A percentile compares a stretch with the other conserved stretches of the same genome.
Conservation (phyloP, 2,888 invertebrate genomes). For the Myathropa florea region DNA sequence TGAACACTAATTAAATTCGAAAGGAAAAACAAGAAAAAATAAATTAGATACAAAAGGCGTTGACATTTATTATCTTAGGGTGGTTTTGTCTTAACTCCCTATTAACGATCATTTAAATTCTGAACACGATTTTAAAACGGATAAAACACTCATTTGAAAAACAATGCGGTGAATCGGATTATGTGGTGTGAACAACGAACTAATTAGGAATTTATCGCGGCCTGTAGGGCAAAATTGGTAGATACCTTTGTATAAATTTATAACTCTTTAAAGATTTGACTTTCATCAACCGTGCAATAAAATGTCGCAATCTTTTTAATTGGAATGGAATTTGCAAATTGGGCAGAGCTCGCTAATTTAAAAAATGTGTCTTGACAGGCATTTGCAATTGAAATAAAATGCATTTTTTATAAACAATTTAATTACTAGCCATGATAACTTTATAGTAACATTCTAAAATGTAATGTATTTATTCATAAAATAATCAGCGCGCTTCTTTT, state of each 20-base stretch:
- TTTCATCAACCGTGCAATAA: neutral
- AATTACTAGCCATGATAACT: too few species aligned
- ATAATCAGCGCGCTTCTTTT: too few species aligned
- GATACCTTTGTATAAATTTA: neutral
- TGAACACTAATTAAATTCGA: neutral
- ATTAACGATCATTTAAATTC: slow-evolving; percentile 21
- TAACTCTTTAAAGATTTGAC: neutral
- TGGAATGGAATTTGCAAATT: neutral
- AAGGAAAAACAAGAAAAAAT: neutral
- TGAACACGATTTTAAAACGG: slow-evolving; percentile 21
- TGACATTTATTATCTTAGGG: slow-evolving; percentile 31
- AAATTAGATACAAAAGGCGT: neutral
- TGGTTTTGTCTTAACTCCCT: neutral
- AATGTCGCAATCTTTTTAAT: too few species aligned
- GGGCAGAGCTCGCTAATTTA: too few species aligned
- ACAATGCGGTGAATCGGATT: slow-evolving; percentile 11
- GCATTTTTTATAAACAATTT: too few species aligned
- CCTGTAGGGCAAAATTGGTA: slow-evolving; percentile 7
- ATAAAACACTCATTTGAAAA: slow-evolving; percentile 21
- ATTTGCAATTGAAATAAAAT: too few species aligned
- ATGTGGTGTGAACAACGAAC: slow-evolving; percentile 8
- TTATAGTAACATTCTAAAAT: too few species aligned
- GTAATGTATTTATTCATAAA: too few species aligned
- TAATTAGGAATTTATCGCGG: slow-evolving; percentile 17
- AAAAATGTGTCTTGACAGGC: too few species aligned